Percentiles rank a stretch among this genome's conserved stretches.
These are phyloP conservation scores for Pocillopora meandrina DNA, from an alignment of 92 coral and sea anemone genomes.

Conservation along the genomic window DNA sequence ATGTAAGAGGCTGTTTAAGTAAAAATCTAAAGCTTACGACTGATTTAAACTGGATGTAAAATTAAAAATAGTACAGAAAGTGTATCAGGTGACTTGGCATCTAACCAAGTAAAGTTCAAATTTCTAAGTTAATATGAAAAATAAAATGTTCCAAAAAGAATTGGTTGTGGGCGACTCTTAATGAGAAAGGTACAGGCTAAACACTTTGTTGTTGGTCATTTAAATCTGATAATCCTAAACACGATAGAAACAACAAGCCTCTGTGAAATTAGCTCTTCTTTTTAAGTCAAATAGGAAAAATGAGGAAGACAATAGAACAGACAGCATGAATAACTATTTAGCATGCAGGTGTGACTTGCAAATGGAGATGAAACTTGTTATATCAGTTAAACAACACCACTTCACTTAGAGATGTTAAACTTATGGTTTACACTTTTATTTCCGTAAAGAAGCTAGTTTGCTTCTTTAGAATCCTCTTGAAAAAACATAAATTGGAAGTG, in stretches of 20 bases:
- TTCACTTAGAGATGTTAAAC: slow-evolving; percentile 6
- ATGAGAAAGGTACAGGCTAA: background rate
- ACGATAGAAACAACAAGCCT: background rate
- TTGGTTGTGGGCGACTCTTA: background rate
- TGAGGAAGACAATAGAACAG: slow-evolving; percentile 11
- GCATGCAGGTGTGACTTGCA: slow-evolving; percentile 36
- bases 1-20: background rate
- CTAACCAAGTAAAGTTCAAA: background rate
- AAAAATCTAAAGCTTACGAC: background rate
- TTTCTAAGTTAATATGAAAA: background rate
- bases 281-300: slow-evolving; percentile 19
- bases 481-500: background rate
- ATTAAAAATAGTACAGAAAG: background rate
- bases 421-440: background rate
- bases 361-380: slow-evolving; percentile 8
- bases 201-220: background rate
- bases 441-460: background rate
- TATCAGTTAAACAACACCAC: slow-evolving; percentile 14
- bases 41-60: background rate
- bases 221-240: slow-evolving; percentile 6
- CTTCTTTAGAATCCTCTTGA: slow-evolving; percentile 3
- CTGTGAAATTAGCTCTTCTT: slow-evolving; percentile 29
- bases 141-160: background rate
- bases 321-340: slow-evolving; percentile 22
- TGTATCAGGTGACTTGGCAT: background rate